Conservation (phyloP, 2,797 vertebrate species). For the Paguma larvata region DNA sequence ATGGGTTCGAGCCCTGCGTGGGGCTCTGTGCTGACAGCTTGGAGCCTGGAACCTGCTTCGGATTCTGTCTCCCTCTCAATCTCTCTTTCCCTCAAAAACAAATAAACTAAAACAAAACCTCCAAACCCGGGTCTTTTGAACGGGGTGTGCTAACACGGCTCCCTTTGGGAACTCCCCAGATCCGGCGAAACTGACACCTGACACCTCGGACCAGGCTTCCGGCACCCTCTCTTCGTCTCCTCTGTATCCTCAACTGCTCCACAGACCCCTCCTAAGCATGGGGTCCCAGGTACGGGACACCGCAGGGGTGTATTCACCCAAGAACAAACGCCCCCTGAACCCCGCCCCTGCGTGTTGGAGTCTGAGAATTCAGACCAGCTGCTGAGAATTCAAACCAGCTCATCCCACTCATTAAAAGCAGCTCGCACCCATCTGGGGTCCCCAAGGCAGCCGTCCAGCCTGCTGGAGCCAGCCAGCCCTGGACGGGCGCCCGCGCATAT, state of each 20-base stretch:
- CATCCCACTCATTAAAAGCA: background rate
- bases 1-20: no score
- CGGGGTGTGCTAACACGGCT: background rate
- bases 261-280: background rate
- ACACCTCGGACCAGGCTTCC: background rate
- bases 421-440: fast-evolving
- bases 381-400: background rate
- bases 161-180: background rate
- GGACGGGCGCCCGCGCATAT: background rate
- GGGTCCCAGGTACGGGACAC: background rate
- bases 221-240: background rate
- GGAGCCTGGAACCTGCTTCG: no score
- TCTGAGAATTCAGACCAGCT: background rate
- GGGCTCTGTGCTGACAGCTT: no score
- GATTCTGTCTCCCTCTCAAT: no score
- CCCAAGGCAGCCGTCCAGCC: background rate
- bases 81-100: no score
- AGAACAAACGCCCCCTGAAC: background rate
- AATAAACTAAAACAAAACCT: background rate
- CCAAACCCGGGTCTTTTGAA: background rate
- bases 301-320: no score
- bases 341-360: background rate
- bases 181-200: background rate
- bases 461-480: background rate
- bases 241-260: background rate